A percentile compares a stretch with the other conserved stretches of the same genome.
These are phyloP conservation scores for Macroteleia sp. DNA, from an alignment of 2,888 invertebrate genomes.

Conservation along the genomic window DNA sequence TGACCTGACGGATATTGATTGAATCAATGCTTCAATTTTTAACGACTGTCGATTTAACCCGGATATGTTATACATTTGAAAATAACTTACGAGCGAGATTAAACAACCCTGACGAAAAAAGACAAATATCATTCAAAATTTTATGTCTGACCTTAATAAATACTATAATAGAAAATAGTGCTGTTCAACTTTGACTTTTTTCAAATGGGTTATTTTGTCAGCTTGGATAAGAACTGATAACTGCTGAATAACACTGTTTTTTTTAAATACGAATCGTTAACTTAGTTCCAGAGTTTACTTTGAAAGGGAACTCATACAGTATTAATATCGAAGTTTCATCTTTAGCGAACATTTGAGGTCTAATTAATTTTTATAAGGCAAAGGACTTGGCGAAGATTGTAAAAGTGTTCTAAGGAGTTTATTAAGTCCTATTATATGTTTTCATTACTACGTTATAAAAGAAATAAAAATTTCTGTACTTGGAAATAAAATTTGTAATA, in stretches of 20 bases:
- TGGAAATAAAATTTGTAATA: too few relatives aligned
- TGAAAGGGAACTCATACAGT: background rate
- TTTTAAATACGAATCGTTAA: slow-evolving; percentile 5
- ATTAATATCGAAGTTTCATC: too few relatives aligned
- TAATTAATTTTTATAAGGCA: too few relatives aligned
- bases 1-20: slow-evolving; percentile 6
- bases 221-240: background rate
- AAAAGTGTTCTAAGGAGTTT: too few relatives aligned
- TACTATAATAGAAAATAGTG: slow-evolving; percentile 5
- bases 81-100: background rate
- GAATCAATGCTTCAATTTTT: slow-evolving; percentile 3
- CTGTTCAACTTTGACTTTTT: slow-evolving; percentile 23
- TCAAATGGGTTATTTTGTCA: background rate
- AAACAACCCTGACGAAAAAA: background rate
- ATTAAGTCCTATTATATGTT: too few relatives aligned
- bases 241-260: background rate
- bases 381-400: too few relatives aligned
- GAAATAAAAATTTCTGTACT: too few relatives aligned
- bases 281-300: background rate
- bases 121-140: slow-evolving; percentile 17
- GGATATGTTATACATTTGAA: background rate
- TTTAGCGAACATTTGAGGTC: too few relatives aligned
- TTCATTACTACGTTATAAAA: too few relatives aligned
- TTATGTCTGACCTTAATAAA: slow-evolving; percentile 19
- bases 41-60: background rate